A percentile compares a stretch with the other conserved stretches of the same genome.
Evolutionary conservation across 2,888 invertebrate species (phyloP).

Genomic region (Lordiphosa andalusiaca): DNA sequence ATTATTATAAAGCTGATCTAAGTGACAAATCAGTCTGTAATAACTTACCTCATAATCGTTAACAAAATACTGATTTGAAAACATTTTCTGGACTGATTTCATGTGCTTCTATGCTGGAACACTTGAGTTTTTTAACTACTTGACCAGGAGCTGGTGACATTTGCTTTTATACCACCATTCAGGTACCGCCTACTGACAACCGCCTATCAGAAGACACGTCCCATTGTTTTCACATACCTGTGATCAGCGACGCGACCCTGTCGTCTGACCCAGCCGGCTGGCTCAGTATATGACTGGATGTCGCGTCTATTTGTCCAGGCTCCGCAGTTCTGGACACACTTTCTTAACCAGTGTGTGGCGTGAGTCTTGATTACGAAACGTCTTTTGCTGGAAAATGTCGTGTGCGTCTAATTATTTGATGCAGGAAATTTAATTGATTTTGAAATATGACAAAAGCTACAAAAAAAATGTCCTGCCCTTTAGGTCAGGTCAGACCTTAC

Average conservation of each 20-base stretch:
- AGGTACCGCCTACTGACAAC: constrained; percentile 42
- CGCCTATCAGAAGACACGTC: constrained; percentile 21
- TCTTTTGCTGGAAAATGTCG: constrained; percentile 3
- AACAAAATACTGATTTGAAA: constrained; percentile 15
- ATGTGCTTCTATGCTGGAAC: constrained; percentile 34
- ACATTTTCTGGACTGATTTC: constrained; percentile 3
- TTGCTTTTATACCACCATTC: constrained; percentile 52
- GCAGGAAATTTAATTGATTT: constrained; percentile 1
- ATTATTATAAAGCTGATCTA: not conserved
- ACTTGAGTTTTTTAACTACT: constrained; percentile 59
- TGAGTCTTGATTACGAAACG: constrained; percentile 25
- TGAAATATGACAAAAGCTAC: not conserved
- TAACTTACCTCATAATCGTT: constrained; percentile 22
- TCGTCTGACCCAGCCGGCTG: constrained; percentile 9
- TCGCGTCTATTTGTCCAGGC: constrained; percentile 22
- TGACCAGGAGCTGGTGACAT: constrained; percentile 19
- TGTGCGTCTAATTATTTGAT: constrained; percentile 18
- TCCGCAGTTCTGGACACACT: constrained; percentile 15
- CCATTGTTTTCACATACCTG: constrained; percentile 19
- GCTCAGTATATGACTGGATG: constrained; percentile 7
- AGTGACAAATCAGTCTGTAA: not conserved
- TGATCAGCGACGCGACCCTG: constrained; percentile 24
- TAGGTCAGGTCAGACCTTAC: not conserved
- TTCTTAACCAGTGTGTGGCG: constrained; percentile 11
- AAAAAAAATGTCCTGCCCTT: not conserved